Evolutionary conservation across 2,888 invertebrate genomes (phyloP), one percentile per base, ranked within the genome.

Genomic region (Pristionchus exspectatus): DNA sequence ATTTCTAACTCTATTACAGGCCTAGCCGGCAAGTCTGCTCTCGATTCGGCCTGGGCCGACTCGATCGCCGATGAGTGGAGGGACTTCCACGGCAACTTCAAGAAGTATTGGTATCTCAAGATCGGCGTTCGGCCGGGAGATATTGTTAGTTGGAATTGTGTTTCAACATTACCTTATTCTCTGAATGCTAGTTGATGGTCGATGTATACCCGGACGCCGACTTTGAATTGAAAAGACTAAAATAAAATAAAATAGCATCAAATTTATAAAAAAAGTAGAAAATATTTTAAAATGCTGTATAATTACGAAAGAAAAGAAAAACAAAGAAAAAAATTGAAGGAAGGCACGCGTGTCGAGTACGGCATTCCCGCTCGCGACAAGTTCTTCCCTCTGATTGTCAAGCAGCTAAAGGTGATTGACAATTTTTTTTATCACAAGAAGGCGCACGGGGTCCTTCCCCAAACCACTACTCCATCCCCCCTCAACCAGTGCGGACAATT

Each of bases 41-140:
- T 81, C 81, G 81, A 81, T 16, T 3, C 81, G 0, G 81, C 81
- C n/a, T 81, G 81, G 81, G 81, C 38, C 33, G 81, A 81, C 50
- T 44, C 81, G 12, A 44, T 81, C 24, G 81, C 81, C 54, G 81
- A 81, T 27, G 44, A 85, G 59, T 85, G 56, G 84, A 44, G 66
- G 59, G 87, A 87, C 54, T 87, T 54, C 87, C 66, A 54, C n/a
- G 66, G 66, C 50, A 66, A 87, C 38, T 87, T 87, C 87, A 66
- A 66, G 44, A 87, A 87, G 66, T 87, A 54, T 66, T 87, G 87
- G 87, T 87, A 87, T 44, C n/a, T 87, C 27, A 66, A 66, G 30
- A 87, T 87, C 66, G 87, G 87, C 69, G 66, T 30, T 18, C 0
- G 87, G 24, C 66, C 38, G 69, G 87, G 87, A 14, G 87, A 87